A percentile compares a stretch with the other conserved stretches of the same genome.
Conservation (phyloP, 1,140 invertebrate genomes). For the Aplysia californica region DNA sequence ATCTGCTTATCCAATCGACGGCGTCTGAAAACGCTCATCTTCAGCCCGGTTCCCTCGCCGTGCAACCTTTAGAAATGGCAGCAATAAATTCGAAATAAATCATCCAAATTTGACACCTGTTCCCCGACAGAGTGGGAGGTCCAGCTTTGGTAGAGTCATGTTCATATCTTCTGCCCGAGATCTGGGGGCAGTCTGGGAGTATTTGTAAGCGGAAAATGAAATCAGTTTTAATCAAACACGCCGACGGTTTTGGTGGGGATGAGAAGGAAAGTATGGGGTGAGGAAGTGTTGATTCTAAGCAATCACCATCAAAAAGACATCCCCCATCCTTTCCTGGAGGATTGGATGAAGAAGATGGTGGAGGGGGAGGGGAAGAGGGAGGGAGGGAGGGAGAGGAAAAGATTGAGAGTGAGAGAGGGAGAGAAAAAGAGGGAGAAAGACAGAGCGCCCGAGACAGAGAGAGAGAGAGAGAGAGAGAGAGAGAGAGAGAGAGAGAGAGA, state of each 20-base stretch:
- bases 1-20: conserved; percentile 13
- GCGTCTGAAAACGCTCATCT: neutral
- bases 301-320: too few species aligned
- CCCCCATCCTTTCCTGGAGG: too few species aligned
- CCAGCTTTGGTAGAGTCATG: neutral
- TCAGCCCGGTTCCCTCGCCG: neutral
- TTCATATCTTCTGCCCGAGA: neutral
- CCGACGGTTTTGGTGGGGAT: neutral
- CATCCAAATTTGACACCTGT: neutral
- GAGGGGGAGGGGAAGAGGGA: neutral
- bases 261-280: neutral
- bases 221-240: conserved; percentile 9
- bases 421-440: neutral
- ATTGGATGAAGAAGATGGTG: neutral
- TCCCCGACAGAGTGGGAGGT: neutral
- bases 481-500: conserved; percentile 6
- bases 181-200: neutral
- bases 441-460: neutral
- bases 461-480: neutral
- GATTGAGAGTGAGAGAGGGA: neutral
- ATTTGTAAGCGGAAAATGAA: conserved; percentile 4
- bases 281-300: too few species aligned
- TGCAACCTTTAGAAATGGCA: conserved; percentile 2
- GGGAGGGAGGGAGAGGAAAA: neutral
- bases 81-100: conserved; percentile 8